phyloP scores from a whole-genome alignment of 2,797 vertebrate genomes.

The Notamacropus eugenii region DNA sequence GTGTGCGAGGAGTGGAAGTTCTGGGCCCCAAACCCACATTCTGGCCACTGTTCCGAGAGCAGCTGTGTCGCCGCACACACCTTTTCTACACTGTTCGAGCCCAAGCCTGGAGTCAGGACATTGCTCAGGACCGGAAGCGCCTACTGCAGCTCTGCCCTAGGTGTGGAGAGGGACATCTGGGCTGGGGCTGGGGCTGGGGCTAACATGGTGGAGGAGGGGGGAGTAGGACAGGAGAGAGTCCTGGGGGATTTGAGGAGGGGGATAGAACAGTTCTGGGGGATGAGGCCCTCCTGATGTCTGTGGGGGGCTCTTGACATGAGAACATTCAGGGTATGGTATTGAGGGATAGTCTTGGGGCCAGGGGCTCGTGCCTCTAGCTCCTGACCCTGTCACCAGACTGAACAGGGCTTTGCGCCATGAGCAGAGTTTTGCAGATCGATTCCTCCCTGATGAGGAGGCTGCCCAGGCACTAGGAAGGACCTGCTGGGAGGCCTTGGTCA shows the following conservation, averaged over 20 bases:
- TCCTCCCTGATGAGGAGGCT: constrained; percentile 92
- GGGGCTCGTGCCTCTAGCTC: neutral
- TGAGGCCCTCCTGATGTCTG: neutral
- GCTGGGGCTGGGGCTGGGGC: neutral
- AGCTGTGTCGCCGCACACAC: constrained; percentile 93
- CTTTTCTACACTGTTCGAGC: constrained; percentile 95
- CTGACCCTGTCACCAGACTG: constrained; percentile 57
- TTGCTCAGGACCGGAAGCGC: constrained; percentile 87
- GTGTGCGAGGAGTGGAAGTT: constrained; percentile 94
- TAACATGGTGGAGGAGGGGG: too few relatives aligned
- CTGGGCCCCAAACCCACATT: constrained; percentile 95
- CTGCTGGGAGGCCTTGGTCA: constrained; percentile 96
- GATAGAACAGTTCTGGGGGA: neutral
- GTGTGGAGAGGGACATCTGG: constrained; percentile 78
- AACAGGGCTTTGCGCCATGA: constrained; percentile 90
- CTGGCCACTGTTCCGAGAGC: constrained; percentile 97
- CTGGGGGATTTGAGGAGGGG: neutral
- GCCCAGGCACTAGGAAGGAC: constrained; percentile 91
- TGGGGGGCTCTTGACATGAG: neutral
- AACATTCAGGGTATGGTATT: neutral
- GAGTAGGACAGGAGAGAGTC: neutral
- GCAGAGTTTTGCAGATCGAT: constrained; percentile 94
- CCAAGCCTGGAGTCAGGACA: constrained; percentile 94
- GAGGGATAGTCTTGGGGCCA: neutral
- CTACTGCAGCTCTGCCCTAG: constrained; percentile 94